phyloP scores from a whole-genome alignment of 2,888 invertebrate species.

The Zhuqinia jingwanae region DNA sequence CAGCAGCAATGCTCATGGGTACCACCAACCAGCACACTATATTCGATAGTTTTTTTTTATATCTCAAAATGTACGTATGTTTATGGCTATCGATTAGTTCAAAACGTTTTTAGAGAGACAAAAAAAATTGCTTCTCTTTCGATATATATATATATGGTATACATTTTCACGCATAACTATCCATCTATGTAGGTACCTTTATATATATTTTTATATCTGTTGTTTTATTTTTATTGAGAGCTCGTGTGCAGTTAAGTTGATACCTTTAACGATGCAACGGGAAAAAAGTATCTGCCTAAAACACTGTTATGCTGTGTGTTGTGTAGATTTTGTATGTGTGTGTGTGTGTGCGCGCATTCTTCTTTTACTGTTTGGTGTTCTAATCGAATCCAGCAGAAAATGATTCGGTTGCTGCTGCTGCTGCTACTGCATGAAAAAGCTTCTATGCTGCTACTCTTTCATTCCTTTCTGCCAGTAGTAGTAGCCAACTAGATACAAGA shows the following conservation, averaged over 20 bases:
- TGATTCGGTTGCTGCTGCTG: slow-evolving; percentile 18
- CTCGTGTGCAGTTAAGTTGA: neutral
- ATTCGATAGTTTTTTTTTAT: neutral
- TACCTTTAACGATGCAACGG: slow-evolving; percentile 7
- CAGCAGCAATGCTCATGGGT: too few species aligned
- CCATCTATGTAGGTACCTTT: too few species aligned
- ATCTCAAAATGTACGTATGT: slow-evolving; percentile 9
- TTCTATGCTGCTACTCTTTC: neutral
- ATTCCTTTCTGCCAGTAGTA: neutral
- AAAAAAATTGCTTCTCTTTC: too few species aligned
- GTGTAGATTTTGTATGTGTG: neutral
- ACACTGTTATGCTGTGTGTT: neutral
- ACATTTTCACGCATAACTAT: neutral
- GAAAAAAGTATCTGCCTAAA: too few species aligned
- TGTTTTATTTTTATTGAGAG: neutral
- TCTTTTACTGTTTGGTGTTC: neutral
- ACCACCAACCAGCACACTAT: too few species aligned
- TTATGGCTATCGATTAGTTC: slow-evolving; percentile 57
- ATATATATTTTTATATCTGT: neutral
- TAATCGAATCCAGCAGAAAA: slow-evolving; percentile 1
- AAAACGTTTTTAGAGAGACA: too few species aligned
- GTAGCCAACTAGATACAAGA: neutral
- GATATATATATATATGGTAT: neutral
- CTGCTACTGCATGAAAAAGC: too few species aligned
- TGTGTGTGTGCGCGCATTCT: neutral